Base-by-base conservation (phyloP, 2,113 vertebrate species). In the Isurus oxyrinchus region DNA sequence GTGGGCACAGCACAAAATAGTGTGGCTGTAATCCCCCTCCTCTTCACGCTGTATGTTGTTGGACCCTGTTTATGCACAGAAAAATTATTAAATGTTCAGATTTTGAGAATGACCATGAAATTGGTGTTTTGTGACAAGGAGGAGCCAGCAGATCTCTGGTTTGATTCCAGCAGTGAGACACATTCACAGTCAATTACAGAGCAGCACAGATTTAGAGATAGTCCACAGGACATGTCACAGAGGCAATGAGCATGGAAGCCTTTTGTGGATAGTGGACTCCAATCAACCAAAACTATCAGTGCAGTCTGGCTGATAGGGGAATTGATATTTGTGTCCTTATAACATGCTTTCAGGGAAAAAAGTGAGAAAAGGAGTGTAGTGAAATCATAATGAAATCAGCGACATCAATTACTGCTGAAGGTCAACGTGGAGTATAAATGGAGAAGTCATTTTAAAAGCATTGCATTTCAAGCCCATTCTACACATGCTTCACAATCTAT, bases 381-480 rank as follows among this genome's bases (percentile, higher is more conserved):
- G 59, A 63, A 94, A 94, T 94, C 59, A 94, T 44, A 94, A 94
- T 94, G 90, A 94, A 66, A 94, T 94, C 90, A 63, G 6, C 16
- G 35, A 63, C 90, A 94, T 66, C 90, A 63, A 66, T 94, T 44
- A 63, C 90, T 40, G 90, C 90, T 94, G 90, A 94, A 94, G 90
- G 90, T 94, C 90, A 94, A 63, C 0, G 31, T 63, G 7, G 6
- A 94, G 57, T 40, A 66, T 19, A 94, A 61, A 66, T 94, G 90
- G 90, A 63, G 90, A 94, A 94, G 57, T 94, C n/a, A 94, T 66
- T 94, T 94, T 66, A 23, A 63, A 94, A 66, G 59, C 44, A 35
- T 2, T 5, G 35, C 11, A n/a, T 61, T 91, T 61, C 55, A 10
- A 91, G 31, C 27, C 53, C 90, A 63, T 94, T 63, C 35, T 6